Evolutionary conservation across 2,797 vertebrate species (phyloP).

Genomic region (Calcarius lapponicus): DNA sequence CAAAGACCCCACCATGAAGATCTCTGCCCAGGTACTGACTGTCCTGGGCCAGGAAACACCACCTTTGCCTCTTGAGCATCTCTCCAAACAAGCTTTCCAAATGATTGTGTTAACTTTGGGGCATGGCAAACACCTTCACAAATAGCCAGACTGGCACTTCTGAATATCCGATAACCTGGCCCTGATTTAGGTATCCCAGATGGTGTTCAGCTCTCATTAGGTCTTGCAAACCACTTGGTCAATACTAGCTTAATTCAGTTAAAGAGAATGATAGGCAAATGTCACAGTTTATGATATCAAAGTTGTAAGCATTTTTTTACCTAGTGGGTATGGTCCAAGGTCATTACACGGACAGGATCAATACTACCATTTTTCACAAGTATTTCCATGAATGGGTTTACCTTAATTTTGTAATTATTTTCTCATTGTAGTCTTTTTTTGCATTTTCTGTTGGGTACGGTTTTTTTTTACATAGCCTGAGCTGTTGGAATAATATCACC

Average conservation of each 20-base stretch:
- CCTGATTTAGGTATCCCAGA: background rate
- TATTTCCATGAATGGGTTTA: background rate
- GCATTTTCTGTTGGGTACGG: background rate
- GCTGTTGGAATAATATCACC: background rate
- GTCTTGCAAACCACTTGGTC: background rate
- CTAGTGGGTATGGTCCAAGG: background rate
- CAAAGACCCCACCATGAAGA: background rate
- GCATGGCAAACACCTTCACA: background rate
- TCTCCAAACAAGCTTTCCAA: background rate
- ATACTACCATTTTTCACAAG: background rate
- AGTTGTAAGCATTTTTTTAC: background rate
- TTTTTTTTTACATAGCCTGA: background rate
- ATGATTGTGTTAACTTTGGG: background rate
- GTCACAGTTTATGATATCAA: background rate
- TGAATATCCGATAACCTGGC: background rate
- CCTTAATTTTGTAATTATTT: background rate
- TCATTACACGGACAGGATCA: background rate
- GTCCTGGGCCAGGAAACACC: background rate
- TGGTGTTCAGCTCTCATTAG: background rate
- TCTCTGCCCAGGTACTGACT: background rate
- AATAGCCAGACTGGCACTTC: background rate
- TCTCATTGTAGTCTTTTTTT: background rate
- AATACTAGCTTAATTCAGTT: background rate
- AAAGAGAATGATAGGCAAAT: background rate
- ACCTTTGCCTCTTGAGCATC: accelerated